phyloP scores from a whole-genome alignment of 2,888 invertebrate genomes.

The Temnothorax ravouxi region DNA sequence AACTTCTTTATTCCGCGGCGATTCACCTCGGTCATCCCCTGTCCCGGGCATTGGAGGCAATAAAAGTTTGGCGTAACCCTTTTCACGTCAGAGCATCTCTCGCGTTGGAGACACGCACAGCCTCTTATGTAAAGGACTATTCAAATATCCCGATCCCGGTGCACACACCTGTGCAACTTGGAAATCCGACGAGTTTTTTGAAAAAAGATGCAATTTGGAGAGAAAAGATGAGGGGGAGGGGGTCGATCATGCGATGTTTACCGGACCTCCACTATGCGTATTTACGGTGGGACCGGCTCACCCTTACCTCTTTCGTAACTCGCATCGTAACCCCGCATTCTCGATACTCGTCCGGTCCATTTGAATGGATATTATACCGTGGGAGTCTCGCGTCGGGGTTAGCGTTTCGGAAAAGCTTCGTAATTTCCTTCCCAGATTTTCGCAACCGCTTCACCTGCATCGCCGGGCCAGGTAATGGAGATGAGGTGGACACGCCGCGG shows the following conservation, averaged over 20 bases:
- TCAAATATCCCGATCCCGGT: conserved; percentile 75
- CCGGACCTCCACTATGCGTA: conserved; percentile 63
- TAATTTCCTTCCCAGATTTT: conserved; percentile 68
- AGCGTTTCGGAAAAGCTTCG: conserved; percentile 64
- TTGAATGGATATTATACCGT: conserved; percentile 75
- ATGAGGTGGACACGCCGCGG: conserved; percentile 62
- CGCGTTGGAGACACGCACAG: conserved; percentile 62
- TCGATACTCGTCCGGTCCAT: conserved; percentile 54
- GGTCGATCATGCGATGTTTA: conserved; percentile 73
- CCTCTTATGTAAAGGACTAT: conserved; percentile 83
- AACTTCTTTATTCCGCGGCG: conserved; percentile 44
- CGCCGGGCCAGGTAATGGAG: conserved; percentile 61
- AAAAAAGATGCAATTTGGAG: conserved; percentile 75
- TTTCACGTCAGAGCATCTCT: conserved; percentile 66
- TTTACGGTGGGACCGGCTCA: conserved; percentile 77
- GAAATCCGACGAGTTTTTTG: conserved; percentile 70
- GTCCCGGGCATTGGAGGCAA: conserved; percentile 36
- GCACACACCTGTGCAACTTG: conserved; percentile 74
- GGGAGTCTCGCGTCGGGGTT: conserved; percentile 69
- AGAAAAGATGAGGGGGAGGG: conserved; percentile 62
- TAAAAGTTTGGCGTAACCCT: conserved; percentile 74
- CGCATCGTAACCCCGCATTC: conserved; percentile 34
- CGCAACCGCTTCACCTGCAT: conserved; percentile 74
- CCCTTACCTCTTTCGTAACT: conserved; percentile 72
- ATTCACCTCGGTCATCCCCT: conserved; percentile 56